Base-by-base conservation (phyloP, 2,113 vertebrate species). In the Hyperoodon ampullatus region DNA sequence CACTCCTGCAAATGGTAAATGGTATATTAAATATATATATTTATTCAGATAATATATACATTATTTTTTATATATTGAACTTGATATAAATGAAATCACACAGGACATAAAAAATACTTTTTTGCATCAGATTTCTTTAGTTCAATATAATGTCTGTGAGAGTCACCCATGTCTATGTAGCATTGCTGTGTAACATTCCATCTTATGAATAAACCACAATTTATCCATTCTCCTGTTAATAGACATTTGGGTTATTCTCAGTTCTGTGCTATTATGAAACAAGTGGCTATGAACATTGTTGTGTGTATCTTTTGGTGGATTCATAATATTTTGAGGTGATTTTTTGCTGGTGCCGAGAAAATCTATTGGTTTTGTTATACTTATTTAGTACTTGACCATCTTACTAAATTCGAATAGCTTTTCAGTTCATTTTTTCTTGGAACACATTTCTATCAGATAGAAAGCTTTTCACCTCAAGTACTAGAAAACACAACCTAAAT, bases 341-440 rank as follows among this genome's bases (percentile, higher is more conserved):
- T 82, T 74, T 55, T 74, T 84, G 58, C 53, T 78, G 28, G 23
- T 15, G 24, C 82, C 39, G 39, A 72, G 39, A 35, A 65, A 63
- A 80, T 44, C 60, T 89, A 30, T 82, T 35, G 50, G 77, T 90
- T 94, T 47, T 39, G 21, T 26, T 63, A 72, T 66, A 23, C 15
- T 92, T 81, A 60, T 19, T 88, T 85, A 74, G 75, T 84, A 33
- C 87, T 71, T 96, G 78, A 39, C 39, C 24, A 23, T 86, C 16
- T 72, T 89, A 47, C 39, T 50, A 63, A 89, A 87, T 88, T 47
- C 78, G 60, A 77, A 83, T n/a, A 55, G 68, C 12, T 86, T 84
- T 90, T 68, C 30, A 4, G 35, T 71, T 97, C 66, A 23, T 86
- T 95, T 92, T 92, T 93, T 92, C 85, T 92, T 87, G 42, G 61